phyloP scores from a whole-genome alignment of 2,797 vertebrate genomes.

The Epinephelus coioides region DNA sequence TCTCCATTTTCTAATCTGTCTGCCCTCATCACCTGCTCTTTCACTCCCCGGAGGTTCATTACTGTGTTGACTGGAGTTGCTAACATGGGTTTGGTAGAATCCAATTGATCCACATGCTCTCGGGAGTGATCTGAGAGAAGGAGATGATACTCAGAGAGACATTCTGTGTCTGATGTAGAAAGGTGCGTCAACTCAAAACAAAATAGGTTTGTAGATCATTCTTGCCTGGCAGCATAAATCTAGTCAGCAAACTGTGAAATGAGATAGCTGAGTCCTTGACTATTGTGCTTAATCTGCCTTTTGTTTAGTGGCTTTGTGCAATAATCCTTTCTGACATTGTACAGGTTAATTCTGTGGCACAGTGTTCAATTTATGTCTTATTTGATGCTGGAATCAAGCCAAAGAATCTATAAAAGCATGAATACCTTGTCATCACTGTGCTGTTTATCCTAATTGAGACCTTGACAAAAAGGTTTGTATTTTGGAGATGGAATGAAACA shows the following conservation, averaged over 20 bases:
- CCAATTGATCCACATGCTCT: constrained; percentile 50
- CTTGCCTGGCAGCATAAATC: constrained; percentile 52
- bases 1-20: constrained; percentile 52
- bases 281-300: constrained; percentile 56
- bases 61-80: constrained; percentile 53
- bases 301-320: constrained; percentile 55
- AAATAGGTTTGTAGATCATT: constrained; percentile 51
- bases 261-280: constrained; percentile 62
- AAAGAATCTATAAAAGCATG: constrained; percentile 10
- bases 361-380: constrained; percentile 25
- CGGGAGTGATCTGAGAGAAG: constrained; percentile 53
- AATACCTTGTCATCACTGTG: constrained; percentile 16
- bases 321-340: constrained; percentile 70
- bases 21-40: constrained; percentile 34
- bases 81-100: constrained; percentile 47
- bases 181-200: constrained; percentile 39
- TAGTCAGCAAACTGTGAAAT: constrained; percentile 65
- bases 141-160: constrained; percentile 11
- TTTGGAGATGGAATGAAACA: neutral
- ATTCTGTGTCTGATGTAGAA: constrained; percentile 16
- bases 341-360: constrained; percentile 56
- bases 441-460: constrained; percentile 19
- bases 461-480: neutral
- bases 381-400: constrained; percentile 31
- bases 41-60: constrained; percentile 66